Conservation (phyloP, 2,888 invertebrate species). For the Rhodophaea formosa region DNA sequence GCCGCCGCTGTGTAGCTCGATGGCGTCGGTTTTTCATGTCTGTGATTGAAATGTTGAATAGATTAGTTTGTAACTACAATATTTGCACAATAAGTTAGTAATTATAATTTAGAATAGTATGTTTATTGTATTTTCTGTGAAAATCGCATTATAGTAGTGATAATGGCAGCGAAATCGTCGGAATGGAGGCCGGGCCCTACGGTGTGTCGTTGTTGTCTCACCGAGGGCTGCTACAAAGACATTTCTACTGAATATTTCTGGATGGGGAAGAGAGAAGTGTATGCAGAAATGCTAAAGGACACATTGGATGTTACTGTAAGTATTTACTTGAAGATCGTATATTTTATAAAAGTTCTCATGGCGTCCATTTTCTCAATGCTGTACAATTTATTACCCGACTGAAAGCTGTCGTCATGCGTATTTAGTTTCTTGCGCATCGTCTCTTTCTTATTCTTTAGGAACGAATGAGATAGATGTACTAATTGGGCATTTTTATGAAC, state of each 20-base stretch:
- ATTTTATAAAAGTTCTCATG: conserved; percentile 27
- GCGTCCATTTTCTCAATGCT: conserved; percentile 55
- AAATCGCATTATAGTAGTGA: conserved; percentile 43
- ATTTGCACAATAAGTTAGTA: conserved; percentile 30
- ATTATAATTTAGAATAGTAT: conserved; percentile 35
- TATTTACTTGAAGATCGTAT: conserved; percentile 25
- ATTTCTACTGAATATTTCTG: conserved; percentile 77
- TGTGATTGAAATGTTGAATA: conserved; percentile 28
- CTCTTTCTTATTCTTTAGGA: neutral
- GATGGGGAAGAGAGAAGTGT: conserved; percentile 76
- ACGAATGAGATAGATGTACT: neutral
- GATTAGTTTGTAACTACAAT: conserved; percentile 22
- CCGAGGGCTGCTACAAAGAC: conserved; percentile 74
- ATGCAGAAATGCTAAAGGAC: conserved; percentile 68
- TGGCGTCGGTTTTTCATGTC: conserved; percentile 40
- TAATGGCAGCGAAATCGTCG: conserved; percentile 61
- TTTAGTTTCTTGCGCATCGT: conserved; percentile 25
- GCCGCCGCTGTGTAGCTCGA: conserved; percentile 25
- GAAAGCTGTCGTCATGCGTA: conserved; percentile 29
- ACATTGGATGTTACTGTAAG: conserved; percentile 65
- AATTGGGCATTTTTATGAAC: conserved; percentile 8
- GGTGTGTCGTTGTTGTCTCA: conserved; percentile 71
- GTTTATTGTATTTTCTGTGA: conserved; percentile 45
- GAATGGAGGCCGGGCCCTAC: conserved; percentile 73
- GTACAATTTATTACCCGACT: conserved; percentile 38